Evolutionary conservation across 1,140 invertebrate genomes (phyloP).

Genomic region (Macrotrachela quadricornifera): DNA sequence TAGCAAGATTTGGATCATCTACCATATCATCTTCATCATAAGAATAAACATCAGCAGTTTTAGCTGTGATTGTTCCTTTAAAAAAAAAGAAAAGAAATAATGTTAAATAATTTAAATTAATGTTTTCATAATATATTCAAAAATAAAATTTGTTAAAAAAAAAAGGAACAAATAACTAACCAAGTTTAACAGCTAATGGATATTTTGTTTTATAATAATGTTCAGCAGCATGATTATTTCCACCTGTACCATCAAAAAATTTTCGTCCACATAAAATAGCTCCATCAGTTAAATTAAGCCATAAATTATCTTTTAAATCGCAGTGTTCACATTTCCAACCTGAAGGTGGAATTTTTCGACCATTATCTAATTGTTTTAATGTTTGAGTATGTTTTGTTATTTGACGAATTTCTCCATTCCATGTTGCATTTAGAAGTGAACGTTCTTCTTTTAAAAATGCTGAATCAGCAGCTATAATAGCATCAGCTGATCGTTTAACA

Average conservation of each 20-base stretch:
- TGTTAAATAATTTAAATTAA: too few species aligned
- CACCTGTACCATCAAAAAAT: conserved; percentile 79
- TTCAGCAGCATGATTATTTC: conserved; percentile 85
- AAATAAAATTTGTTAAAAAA: too few species aligned
- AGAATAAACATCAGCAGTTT: conserved; percentile 56
- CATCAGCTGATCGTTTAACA: background rate
- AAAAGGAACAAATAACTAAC: too few species aligned
- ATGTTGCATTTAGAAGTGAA: background rate
- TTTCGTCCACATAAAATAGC: conserved; percentile 72
- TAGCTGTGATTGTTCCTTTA: conserved; percentile 13
- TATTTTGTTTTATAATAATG: conserved; percentile 55
- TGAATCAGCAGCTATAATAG: conserved; percentile 4
- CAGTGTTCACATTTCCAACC: conserved; percentile 89
- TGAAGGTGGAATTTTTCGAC: conserved; percentile 62
- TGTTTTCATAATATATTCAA: too few species aligned
- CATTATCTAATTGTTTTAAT: conserved; percentile 64
- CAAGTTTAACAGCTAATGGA: conserved; percentile 79
- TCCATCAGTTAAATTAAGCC: conserved; percentile 92
- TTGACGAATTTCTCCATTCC: conserved; percentile 5
- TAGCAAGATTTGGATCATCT: conserved; percentile 59
- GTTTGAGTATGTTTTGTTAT: conserved; percentile 48
- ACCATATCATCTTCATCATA: conserved; percentile 97
- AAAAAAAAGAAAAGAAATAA: too few species aligned
- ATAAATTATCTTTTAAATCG: conserved; percentile 75
- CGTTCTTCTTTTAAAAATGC: background rate